Base-by-base conservation (phyloP, 2,888 invertebrate species). In the Netelia melanura region DNA sequence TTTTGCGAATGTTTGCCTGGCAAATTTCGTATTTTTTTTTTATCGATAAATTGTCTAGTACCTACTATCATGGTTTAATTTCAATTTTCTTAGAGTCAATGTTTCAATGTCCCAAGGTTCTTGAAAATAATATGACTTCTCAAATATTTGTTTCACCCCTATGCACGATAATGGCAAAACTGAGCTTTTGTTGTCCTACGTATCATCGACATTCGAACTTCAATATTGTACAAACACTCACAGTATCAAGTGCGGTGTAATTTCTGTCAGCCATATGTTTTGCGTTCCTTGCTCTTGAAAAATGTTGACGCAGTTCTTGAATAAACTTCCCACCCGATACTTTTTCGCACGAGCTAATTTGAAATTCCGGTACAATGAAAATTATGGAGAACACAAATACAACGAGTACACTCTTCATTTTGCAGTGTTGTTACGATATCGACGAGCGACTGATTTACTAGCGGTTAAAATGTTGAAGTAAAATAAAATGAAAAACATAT, bases 391-490 rank as follows among this genome's bases (percentile, higher is more conserved):
- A 75, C 38, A 70, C 44, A 38, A 48, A 70, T 70, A 71, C 14
- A 56, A 85, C 56, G 21, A 58, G 52, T 56, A 30, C 64, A 48
- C 58, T 78, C 81, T 76, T 80, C 84, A 84, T 84, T 67, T 81
- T 64, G 78, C 6, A 17, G 62, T 17, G 11, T 67, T 21, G 25
- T 67, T 68, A 30, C 58, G 65, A 43, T 71, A 65, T 30, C 44
- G 54, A 81, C 62, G 21, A 21, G 44, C 48, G 72, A 72, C 65
- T 67, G 48, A 54, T n/a, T 72, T 54, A 56, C 62, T 76, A 21
- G 56, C 61, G n/a, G n/a, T 25, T 9, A 80, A 78, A 74, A 44
- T 14, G 54, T 52, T n/a, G 54, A 80, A 65, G 43, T 21, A 74
- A 67, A 43, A 65, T 30, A 44, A 61, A 72, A 61, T 11, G 14